Evolutionary conservation across 2,113 vertebrate genomes (phyloP).

Genomic region (Menidia beryllina): DNA sequence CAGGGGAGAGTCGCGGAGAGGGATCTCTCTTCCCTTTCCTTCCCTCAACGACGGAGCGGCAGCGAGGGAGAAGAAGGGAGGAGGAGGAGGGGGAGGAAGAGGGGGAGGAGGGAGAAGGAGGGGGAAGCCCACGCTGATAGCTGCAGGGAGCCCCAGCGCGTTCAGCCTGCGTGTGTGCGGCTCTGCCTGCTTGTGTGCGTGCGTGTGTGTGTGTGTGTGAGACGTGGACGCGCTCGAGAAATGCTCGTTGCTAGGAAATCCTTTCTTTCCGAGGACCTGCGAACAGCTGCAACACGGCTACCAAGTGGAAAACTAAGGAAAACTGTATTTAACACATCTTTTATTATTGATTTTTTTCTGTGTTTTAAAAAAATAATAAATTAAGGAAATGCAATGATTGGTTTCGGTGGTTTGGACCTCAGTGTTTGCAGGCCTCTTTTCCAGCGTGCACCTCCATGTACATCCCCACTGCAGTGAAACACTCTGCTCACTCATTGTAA

Average conservation of each 20-base stretch:
- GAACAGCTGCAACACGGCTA: slow-evolving; percentile 63
- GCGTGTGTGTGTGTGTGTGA: not conserved
- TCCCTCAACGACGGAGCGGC: slow-evolving; percentile 50
- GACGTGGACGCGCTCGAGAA: slow-evolving; percentile 33
- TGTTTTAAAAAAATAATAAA: not conserved
- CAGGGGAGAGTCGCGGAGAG: slow-evolving; percentile 71
- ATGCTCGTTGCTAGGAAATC: slow-evolving; percentile 82
- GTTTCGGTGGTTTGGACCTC: slow-evolving; percentile 7
- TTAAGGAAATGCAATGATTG: not conserved
- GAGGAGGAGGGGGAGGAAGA: slow-evolving; percentile 67
- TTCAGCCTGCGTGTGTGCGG: slow-evolving; percentile 26
- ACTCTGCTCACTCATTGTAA: slow-evolving; percentile 42
- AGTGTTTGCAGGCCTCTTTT: slow-evolving; percentile 10
- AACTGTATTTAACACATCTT: no score
- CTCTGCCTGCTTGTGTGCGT: slow-evolving; percentile 38
- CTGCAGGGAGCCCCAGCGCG: slow-evolving; percentile 74
- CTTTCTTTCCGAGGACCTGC: slow-evolving; percentile 71
- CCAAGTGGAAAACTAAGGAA: no score
- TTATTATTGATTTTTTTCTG: slow-evolving; percentile 29
- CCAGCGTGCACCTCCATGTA: slow-evolving; percentile 26
- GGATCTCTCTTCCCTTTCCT: slow-evolving; percentile 54
- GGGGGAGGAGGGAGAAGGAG: slow-evolving; percentile 55
- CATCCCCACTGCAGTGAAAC: slow-evolving; percentile 26
- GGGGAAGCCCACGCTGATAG: slow-evolving; percentile 78
- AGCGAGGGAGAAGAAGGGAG: slow-evolving; percentile 54